Conservation (phyloP, 1,140 invertebrate species). For the Drosophila ohnishii region DNA sequence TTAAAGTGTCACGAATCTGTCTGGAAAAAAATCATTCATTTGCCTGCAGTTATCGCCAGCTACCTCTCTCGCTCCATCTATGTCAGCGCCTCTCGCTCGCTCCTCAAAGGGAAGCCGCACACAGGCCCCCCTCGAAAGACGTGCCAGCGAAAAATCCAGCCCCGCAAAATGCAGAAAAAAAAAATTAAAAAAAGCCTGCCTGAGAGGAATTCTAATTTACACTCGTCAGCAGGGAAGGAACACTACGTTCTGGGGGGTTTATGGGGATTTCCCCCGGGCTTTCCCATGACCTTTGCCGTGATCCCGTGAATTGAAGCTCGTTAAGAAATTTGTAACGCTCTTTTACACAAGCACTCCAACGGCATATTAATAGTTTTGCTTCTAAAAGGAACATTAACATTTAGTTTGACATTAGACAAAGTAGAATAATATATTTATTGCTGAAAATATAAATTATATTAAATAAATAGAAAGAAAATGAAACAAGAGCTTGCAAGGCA, state of each 20-base stretch:
- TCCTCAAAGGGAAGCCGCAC: constrained; percentile 76
- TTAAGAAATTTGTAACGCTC: constrained; percentile 16
- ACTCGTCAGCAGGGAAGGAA: constrained; percentile 50
- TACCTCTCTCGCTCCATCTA: constrained; percentile 13
- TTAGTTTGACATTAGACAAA: no score
- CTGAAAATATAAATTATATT: neutral
- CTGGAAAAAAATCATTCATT: constrained; percentile 76
- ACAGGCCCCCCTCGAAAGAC: constrained; percentile 45
- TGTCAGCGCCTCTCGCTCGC: constrained; percentile 24
- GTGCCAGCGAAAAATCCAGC: constrained; percentile 49
- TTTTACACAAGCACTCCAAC: neutral
- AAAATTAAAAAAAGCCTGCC: constrained; percentile 20
- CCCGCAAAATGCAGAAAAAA: constrained; percentile 19
- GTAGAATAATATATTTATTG: neutral
- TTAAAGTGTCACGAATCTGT: constrained; percentile 82
- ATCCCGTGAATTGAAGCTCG: constrained; percentile 15
- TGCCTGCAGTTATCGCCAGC: constrained; percentile 65
- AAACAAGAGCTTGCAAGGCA: neutral
- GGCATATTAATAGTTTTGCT: constrained; percentile 1
- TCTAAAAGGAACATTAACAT: neutral
- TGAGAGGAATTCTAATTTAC: constrained; percentile 72
- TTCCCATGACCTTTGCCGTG: constrained; percentile 30
- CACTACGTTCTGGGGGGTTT: neutral
- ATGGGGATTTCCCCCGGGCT: neutral
- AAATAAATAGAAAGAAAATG: neutral